These are phyloP conservation scores for Laothoe populi DNA, from an alignment of 2,888 invertebrate genomes.

Conservation along the genomic window DNA sequence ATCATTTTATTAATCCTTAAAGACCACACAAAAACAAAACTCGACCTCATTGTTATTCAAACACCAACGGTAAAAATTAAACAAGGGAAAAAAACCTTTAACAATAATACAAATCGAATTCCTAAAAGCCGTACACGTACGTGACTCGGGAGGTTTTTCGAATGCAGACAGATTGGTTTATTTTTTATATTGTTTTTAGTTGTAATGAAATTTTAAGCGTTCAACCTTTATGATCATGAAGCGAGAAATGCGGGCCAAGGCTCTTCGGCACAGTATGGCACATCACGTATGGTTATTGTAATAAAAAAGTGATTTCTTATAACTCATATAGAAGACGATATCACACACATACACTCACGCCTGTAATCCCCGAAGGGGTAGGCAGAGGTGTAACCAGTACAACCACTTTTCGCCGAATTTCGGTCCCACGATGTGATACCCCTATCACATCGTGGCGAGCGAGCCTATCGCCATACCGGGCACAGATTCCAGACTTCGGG, in stretches of 20 bases:
- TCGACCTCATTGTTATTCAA: slow-evolving; percentile 5
- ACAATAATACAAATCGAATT: slow-evolving; percentile 16
- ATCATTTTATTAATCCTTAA: not conserved
- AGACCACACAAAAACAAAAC: slow-evolving; percentile 17
- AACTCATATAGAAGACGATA: not conserved
- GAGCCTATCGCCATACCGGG: no score
- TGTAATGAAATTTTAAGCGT: slow-evolving; percentile 24
- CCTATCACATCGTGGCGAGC: no score
- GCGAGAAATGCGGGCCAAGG: slow-evolving; percentile 28
- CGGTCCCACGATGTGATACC: no score
- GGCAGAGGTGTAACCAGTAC: no score
- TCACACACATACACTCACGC: no score
- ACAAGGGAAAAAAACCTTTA: not conserved
- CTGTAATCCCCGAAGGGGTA: no score
- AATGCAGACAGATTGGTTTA: slow-evolving; percentile 11
- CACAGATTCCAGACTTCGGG: no score
- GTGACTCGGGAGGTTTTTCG: slow-evolving; percentile 5
- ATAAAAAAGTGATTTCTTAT: not conserved
- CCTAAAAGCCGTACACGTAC: slow-evolving; percentile 6
- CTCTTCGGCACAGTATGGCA: slow-evolving; percentile 9
- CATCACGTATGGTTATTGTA: slow-evolving; percentile 22
- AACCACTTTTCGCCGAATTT: no score
- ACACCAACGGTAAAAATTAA: not conserved
- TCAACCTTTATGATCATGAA: slow-evolving; percentile 25
- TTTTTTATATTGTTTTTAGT: slow-evolving; percentile 21